These are phyloP conservation scores for Magallana nippona DNA, from an alignment of 2,888 invertebrate genomes.

Conservation along the genomic window DNA sequence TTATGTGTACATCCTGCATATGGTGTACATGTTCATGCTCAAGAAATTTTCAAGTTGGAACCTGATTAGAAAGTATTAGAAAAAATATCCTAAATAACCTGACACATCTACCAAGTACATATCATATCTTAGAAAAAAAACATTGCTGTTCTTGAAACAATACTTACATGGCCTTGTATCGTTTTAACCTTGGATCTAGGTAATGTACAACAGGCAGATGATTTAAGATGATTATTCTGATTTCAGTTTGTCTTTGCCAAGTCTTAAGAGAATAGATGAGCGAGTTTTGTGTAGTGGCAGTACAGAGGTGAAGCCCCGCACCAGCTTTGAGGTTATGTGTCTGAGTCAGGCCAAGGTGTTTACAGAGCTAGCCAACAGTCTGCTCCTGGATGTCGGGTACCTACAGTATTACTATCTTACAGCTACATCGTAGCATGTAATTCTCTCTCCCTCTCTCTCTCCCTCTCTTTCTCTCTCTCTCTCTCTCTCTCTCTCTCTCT, in stretches of 20 bases:
- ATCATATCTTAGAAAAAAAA: too few species aligned
- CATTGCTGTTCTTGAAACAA: too few species aligned
- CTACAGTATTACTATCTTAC: constrained; percentile 9
- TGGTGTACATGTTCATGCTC: too few species aligned
- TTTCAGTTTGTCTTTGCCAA: constrained; percentile 48
- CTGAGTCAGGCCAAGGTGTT: constrained; percentile 59
- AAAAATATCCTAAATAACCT: too few species aligned
- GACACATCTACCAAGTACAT: too few species aligned
- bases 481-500: too few species aligned
- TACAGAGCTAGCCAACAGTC: constrained; percentile 50
- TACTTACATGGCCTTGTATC: too few species aligned
- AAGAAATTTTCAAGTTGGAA: too few species aligned
- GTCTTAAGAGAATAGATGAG: constrained; percentile 51
- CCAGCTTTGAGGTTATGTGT: constrained; percentile 70
- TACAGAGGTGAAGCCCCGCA: constrained; percentile 55
- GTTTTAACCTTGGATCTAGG: too few species aligned
- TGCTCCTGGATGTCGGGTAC: constrained; percentile 58
- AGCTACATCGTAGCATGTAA: neutral
- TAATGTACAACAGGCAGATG: too few species aligned
- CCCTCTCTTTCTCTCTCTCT: neutral
- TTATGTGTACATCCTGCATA: too few species aligned
- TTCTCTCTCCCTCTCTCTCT: neutral
- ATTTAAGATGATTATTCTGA: neutral
- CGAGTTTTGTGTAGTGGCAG: neutral
- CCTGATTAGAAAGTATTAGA: too few species aligned